Percentiles rank a stretch among this genome's conserved stretches.
phyloP scores from a whole-genome alignment of 1,140 invertebrate species.

The Lamellibrachia luymesi region DNA sequence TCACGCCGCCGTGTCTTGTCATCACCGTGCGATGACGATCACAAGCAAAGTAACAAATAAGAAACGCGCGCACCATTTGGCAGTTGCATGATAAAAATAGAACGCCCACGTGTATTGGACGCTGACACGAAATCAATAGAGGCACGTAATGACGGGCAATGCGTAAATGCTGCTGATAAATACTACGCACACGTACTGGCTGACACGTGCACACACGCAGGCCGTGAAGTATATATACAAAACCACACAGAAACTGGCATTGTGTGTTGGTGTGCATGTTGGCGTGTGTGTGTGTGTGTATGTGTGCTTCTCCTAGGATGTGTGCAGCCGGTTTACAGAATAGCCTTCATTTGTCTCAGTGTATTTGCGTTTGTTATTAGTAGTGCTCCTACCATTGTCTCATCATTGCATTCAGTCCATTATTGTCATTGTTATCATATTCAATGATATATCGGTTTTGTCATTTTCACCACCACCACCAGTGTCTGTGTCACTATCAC shows the following conservation, averaged over 20 bases:
- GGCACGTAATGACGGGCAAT: background rate
- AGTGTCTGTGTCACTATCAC: no score
- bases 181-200: background rate
- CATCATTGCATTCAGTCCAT: background rate
- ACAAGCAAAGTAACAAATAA: background rate
- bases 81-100: background rate
- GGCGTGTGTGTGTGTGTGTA: no score
- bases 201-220: background rate
- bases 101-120: background rate
- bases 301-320: background rate
- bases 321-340: background rate
- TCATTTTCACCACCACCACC: no score
- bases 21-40: background rate
- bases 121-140: background rate
- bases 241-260: background rate
- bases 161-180: background rate
- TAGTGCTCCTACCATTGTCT: no score
- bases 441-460: background rate
- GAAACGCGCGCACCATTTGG: background rate
- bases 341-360: no score
- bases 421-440: background rate
- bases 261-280: background rate
- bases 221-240: background rate
- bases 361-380: no score
- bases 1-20: background rate